Evolutionary conservation across 2,888 invertebrate genomes (phyloP), one percentile per base, ranked within the genome.

Genomic region (Drosophila seclusa): DNA sequence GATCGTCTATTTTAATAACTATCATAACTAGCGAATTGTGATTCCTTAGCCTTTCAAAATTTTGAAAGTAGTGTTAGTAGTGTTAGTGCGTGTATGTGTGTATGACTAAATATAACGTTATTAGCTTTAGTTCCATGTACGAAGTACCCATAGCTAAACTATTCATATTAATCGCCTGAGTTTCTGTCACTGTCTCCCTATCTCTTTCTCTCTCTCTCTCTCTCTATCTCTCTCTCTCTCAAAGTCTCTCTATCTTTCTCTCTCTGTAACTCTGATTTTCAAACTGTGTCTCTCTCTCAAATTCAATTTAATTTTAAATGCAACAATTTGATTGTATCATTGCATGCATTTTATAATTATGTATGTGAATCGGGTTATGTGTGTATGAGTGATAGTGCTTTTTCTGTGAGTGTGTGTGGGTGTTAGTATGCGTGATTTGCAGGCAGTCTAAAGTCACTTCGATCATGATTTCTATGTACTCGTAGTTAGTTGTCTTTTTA

Each of bases 271-370:
- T 80, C 40, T 59, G 21, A 48, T 24, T 60, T 45, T 59, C 50
- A n/a, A 10, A 38, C 67, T 57, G 45, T 52, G 4, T 54, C 53
- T 57, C 27, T 65, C 21, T 50, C 6, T 24, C 11, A 64, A 60
- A 45, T n/a, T 54, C 16, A 52, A 50, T 54, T 55, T 40, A 40
- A 62, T 52, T 68, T 34, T 53, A 52, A 66, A 58, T 64, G 36
- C 31, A 45, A 59, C 24, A 65, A 40, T 45, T 64, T 54, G 18
- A 61, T 64, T 61, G 48, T 59, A 2, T 61, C 52, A 80, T 66
- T 89, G 83, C 89, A 89, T 83, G 83, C 62, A 42, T 58, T 61
- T 65, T 27, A 27, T 57, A 54, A 59, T 62, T 68, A 55, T 49
- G 48, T 62, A 67, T 54, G 53, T 45, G 62, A 11, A 57, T 61